These are phyloP conservation scores for Caenorhabditis macrosperma DNA, from an alignment of 2,888 invertebrate genomes.

Conservation along the genomic window DNA sequence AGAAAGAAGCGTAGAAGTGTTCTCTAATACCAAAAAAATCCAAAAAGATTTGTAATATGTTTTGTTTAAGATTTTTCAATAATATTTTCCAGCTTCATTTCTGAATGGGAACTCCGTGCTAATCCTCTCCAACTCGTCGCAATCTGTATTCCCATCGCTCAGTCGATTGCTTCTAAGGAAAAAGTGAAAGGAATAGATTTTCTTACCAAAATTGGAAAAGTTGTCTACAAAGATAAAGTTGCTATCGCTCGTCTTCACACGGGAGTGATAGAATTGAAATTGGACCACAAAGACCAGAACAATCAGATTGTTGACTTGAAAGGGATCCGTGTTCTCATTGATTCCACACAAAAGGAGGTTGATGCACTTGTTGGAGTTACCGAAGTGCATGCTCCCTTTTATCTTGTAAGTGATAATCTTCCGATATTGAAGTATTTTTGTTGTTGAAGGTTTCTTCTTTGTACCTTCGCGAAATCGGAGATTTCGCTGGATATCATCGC, in stretches of 20 bases:
- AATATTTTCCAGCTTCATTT: conserved; percentile 94
- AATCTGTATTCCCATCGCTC: conserved; percentile 84
- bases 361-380: conserved; percentile 73
- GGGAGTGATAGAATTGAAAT: conserved; percentile 83
- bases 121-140: conserved; percentile 94
- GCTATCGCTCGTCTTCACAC: conserved; percentile 92
- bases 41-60: too few species aligned
- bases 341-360: conserved; percentile 70
- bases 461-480: conserved; percentile 83
- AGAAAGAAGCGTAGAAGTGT: too few species aligned
- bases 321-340: conserved; percentile 71
- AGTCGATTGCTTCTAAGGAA: conserved; percentile 70
- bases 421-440: too few species aligned
- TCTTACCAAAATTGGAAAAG: conserved; percentile 90
- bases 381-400: conserved; percentile 78
- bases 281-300: conserved; percentile 81
- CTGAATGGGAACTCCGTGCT: conserved; percentile 96
- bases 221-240: conserved; percentile 86
- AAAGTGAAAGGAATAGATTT: conserved; percentile 83
- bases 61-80: too few species aligned
- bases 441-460: conserved; percentile 74
- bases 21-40: too few species aligned
- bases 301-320: conserved; percentile 81
- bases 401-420: too few species aligned
- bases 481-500: conserved; percentile 95